These are phyloP conservation scores for Lycaena phlaeas DNA, from an alignment of 2,888 invertebrate genomes.

Conservation along the genomic window DNA sequence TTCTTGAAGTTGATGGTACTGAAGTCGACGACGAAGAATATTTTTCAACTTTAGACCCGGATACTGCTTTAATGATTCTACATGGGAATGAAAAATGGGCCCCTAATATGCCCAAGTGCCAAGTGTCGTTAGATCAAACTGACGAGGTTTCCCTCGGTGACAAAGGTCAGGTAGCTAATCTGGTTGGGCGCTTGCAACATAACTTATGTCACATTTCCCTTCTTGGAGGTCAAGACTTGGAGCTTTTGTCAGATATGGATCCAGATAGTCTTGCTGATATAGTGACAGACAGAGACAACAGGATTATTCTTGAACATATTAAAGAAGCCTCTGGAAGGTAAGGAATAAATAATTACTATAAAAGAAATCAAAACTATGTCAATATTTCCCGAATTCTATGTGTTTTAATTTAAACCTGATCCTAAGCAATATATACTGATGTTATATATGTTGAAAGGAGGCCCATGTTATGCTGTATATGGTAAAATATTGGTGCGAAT, in stretches of 20 bases:
- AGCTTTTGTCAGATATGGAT: constrained; percentile 90
- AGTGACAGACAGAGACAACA: constrained; percentile 80
- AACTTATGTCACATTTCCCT: constrained; percentile 89
- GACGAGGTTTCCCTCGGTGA: constrained; percentile 68
- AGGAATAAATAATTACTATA: too few relatives aligned
- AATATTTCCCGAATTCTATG: too few relatives aligned
- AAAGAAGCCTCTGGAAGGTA: constrained; percentile 88
- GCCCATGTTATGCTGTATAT: too few relatives aligned
- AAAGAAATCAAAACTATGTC: too few relatives aligned
- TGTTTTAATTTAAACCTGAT: too few relatives aligned
- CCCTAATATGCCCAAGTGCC: constrained; percentile 75
- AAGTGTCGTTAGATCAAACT: constrained; percentile 73
- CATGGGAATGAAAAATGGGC: constrained; percentile 84
- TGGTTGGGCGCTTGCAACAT: constrained; percentile 84
- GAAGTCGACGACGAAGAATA: constrained; percentile 97
- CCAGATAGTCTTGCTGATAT: constrained; percentile 90
- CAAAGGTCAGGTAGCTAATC: constrained; percentile 77
- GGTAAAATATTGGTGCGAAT: too few relatives aligned
- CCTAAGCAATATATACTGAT: too few relatives aligned
- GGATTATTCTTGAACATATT: constrained; percentile 83
- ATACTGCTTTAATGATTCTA: constrained; percentile 88
- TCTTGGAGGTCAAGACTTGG: constrained; percentile 87
- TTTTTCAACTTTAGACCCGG: constrained; percentile 90
- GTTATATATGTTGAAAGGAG: too few relatives aligned
- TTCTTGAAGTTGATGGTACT: constrained; percentile 93